These are phyloP conservation scores for Fragum whitleyi DNA, from an alignment of 2,888 invertebrate species.

Conservation along the genomic window DNA sequence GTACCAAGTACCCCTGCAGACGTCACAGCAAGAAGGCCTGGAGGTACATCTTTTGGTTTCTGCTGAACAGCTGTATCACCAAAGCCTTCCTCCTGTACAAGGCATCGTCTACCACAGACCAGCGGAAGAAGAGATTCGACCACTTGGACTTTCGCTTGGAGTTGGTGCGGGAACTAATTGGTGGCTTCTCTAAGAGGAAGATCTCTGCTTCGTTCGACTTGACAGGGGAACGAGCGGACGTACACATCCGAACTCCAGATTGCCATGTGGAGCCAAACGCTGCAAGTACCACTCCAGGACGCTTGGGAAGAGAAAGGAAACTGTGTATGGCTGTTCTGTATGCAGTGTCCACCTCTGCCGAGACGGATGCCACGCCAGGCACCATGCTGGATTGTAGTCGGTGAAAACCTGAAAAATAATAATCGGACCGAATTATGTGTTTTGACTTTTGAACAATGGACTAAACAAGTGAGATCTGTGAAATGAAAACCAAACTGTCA, in stretches of 20 bases:
- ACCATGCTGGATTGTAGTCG: no score
- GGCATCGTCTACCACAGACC: background rate
- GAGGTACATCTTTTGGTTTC: constrained; percentile 49
- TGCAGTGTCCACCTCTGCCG: background rate
- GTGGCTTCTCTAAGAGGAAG: background rate
- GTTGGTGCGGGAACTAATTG: no score
- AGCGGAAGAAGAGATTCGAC: no score
- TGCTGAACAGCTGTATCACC: constrained; percentile 47
- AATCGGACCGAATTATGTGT: no score
- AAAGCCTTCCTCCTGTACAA: constrained; percentile 47
- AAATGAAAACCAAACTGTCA: no score
- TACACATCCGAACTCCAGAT: no score
- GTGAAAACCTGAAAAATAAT: no score
- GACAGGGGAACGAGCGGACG: background rate
- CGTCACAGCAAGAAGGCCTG: constrained; percentile 52
- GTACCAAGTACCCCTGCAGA: constrained; percentile 46
- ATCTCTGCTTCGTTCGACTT: background rate
- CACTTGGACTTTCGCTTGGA: no score
- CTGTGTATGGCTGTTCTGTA: background rate
- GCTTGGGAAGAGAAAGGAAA: background rate
- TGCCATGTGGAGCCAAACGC: background rate
- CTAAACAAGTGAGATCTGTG: no score
- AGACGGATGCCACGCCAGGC: background rate
- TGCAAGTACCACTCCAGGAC: background rate
- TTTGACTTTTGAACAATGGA: no score